Evolutionary conservation across 2,797 vertebrate species (phyloP).

Genomic region (Rachycentron canadum): DNA sequence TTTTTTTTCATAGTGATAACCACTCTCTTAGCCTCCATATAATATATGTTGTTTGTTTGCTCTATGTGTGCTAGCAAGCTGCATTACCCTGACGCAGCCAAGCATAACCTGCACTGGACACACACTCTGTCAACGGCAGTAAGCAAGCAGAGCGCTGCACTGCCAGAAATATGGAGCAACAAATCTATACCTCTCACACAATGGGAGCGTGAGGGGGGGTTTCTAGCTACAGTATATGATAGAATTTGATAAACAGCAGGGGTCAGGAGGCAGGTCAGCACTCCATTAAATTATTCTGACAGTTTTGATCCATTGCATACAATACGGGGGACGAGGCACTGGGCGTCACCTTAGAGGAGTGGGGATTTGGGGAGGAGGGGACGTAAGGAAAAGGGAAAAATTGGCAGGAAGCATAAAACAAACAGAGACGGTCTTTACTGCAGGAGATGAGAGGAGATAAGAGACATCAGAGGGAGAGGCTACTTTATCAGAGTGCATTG

Average conservation of each 20-base stretch:
- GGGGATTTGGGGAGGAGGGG: neutral
- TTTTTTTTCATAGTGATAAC: neutral
- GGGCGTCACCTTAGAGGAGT: constrained; percentile 37
- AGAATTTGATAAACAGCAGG: constrained; percentile 68
- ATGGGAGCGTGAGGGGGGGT: constrained; percentile 31
- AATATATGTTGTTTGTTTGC: constrained; percentile 72
- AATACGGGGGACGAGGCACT: constrained; percentile 39
- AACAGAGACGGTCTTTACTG: constrained; percentile 59
- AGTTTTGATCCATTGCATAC: constrained; percentile 58
- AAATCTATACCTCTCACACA: constrained; percentile 71
- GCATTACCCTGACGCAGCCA: constrained; percentile 71
- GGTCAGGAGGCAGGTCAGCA: constrained; percentile 60
- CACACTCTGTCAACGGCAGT: constrained; percentile 71
- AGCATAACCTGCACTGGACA: constrained; percentile 63
- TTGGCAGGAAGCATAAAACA: constrained; percentile 64
- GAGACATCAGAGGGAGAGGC: constrained; percentile 60
- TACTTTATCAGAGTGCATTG: constrained; percentile 63
- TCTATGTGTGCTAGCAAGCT: constrained; percentile 58
- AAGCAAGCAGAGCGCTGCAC: constrained; percentile 56
- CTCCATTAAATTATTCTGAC: constrained; percentile 70
- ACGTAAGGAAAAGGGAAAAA: constrained; percentile 17
- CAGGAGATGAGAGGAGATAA: constrained; percentile 69
- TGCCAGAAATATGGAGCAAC: constrained; percentile 70
- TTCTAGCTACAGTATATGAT: constrained; percentile 50
- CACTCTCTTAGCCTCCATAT: constrained; percentile 41